These are phyloP conservation scores for Drosophila eugracilis DNA, from an alignment of 1,140 invertebrate species.

Conservation along the genomic window DNA sequence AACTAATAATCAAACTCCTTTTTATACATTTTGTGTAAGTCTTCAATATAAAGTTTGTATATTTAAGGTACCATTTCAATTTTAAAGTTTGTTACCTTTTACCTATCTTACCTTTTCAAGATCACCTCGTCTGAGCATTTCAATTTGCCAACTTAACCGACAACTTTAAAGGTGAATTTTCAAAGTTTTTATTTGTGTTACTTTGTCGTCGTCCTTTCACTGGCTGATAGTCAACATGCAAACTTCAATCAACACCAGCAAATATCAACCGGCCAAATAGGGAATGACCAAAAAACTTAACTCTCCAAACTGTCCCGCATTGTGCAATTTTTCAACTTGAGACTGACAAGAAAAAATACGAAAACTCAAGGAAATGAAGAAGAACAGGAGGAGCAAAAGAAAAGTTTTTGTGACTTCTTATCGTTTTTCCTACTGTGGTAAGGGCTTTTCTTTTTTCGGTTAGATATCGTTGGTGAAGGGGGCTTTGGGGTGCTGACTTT, in stretches of 20 bases:
- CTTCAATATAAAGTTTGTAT: not conserved
- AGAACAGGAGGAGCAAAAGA: slow-evolving; percentile 13
- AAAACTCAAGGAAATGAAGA: slow-evolving; percentile 29
- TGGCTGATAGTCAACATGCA: slow-evolving; percentile 60
- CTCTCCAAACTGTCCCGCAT: slow-evolving; percentile 76
- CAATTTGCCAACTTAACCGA: slow-evolving; percentile 7
- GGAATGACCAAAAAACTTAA: slow-evolving; percentile 51
- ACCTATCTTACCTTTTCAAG: not conserved
- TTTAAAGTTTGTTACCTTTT: not conserved
- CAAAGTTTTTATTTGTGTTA: slow-evolving; percentile 10
- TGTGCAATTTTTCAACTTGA: slow-evolving; percentile 80
- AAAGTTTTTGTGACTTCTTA: slow-evolving; percentile 79
- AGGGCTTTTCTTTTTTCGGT: slow-evolving; percentile 18
- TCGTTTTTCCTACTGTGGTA: slow-evolving; percentile 62
- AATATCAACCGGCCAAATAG: slow-evolving; percentile 45
- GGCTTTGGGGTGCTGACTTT: slow-evolving; percentile 50
- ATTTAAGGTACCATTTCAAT: not conserved
- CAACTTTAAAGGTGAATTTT: slow-evolving; percentile 9
- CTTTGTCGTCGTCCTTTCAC: slow-evolving; percentile 8
- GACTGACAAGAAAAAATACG: slow-evolving; percentile 38
- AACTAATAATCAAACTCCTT: too few relatives aligned
- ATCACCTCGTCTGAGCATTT: slow-evolving; percentile 1
- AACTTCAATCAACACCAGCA: slow-evolving; percentile 79
- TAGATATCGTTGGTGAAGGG: slow-evolving; percentile 2
- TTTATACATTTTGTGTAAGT: too few relatives aligned